These are phyloP conservation scores for Lycocorax pyrrhopterus DNA, from an alignment of 2,113 vertebrate genomes.

Conservation along the genomic window DNA sequence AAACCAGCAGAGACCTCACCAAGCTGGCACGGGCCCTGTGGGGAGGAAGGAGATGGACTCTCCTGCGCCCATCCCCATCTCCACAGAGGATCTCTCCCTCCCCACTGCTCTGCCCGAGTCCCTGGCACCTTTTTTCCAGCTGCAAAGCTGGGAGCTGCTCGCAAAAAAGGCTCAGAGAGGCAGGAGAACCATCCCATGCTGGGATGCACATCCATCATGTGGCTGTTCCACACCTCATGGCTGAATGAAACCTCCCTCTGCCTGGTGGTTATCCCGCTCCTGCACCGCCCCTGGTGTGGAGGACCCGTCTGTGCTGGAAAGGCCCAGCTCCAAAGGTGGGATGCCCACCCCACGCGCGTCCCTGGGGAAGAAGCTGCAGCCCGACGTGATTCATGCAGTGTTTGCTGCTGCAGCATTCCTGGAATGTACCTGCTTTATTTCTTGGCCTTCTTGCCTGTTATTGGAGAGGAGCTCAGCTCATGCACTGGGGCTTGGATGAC, in stretches of 20 bases:
- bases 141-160: fast-evolving
- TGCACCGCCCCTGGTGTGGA: background rate
- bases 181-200: background rate
- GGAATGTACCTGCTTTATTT: constrained; percentile 56
- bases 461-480: background rate
- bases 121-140: background rate
- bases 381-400: background rate
- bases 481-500: background rate
- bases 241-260: background rate
- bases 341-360: fast-evolving
- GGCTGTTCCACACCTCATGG: background rate
- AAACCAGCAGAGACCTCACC: constrained; percentile 15
- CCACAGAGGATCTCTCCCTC: background rate
- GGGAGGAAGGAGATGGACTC: background rate
- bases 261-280: background rate
- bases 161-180: background rate
- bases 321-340: background rate
- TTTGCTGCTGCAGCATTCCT: background rate
- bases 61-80: fast-evolving
- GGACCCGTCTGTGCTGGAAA: background rate
- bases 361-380: background rate
- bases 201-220: no score
- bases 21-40: background rate
- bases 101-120: background rate
- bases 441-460: background rate